Conservation (phyloP, 2,888 invertebrate genomes). For the Metopia argyrocephala region DNA sequence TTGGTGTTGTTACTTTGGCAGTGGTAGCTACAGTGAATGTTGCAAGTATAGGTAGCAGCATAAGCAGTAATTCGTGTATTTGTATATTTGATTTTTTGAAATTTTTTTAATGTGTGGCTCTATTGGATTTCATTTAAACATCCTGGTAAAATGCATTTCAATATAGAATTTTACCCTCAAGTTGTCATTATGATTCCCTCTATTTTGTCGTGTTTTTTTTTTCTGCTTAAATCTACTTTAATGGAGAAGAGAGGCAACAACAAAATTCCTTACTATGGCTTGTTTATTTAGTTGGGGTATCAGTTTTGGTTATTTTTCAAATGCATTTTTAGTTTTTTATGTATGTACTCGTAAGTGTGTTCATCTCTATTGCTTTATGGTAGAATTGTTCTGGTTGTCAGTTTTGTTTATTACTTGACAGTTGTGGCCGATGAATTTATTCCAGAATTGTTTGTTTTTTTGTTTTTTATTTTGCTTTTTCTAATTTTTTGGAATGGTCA, state of each 20-base stretch:
- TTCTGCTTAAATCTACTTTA: conserved; percentile 21
- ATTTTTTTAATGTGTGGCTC: conserved; percentile 42
- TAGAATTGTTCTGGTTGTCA: conserved; percentile 41
- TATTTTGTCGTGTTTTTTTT: conserved; percentile 46
- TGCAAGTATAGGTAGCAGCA: neutral
- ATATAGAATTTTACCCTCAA: conserved; percentile 46
- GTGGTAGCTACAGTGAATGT: neutral
- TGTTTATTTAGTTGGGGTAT: conserved; percentile 30
- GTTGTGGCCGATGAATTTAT: conserved; percentile 42
- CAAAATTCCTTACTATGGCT: neutral
- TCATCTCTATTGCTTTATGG: conserved; percentile 39
- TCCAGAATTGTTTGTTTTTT: conserved; percentile 1
- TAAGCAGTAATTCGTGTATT: neutral
- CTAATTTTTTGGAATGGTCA: conserved; percentile 6
- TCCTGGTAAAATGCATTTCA: conserved; percentile 55
- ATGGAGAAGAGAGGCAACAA: neutral
- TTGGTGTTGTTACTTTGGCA: conserved; percentile 4
- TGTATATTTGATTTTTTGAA: neutral
- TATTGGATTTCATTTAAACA: conserved; percentile 30
- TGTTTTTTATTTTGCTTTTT: neutral
- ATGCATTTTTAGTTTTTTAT: conserved; percentile 3
- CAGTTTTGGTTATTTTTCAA: conserved; percentile 18
- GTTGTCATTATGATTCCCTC: conserved; percentile 52
- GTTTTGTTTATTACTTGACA: conserved; percentile 54
- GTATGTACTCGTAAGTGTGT: neutral